Base-by-base conservation (phyloP, 2,797 vertebrate species). In the Cossypha polioptera region DNA sequence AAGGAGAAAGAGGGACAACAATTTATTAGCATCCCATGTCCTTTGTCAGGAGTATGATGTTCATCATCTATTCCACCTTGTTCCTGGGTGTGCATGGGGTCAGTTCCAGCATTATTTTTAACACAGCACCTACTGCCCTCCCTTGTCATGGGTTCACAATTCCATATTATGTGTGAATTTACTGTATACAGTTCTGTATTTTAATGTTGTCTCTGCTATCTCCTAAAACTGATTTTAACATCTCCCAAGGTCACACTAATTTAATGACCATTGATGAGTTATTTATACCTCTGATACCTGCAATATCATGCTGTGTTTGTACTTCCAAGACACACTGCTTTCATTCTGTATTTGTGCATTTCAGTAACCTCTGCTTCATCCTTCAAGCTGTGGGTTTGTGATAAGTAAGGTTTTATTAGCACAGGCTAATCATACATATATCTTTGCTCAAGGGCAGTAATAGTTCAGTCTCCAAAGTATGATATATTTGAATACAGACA, bases 361-460 rank as follows among this genome's bases (percentile, higher is more conserved):
- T 92, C 6, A 1, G 40, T 31, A 77, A 62, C 53, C 51, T 91
- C 57, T 74, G 72, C 36, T 43, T 36, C 65, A 83, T 69, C 86
- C 82, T 83, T 86, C 91, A 88, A 51, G 94, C 83, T 96, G 86
- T 48, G 28, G 48, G 42, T 84, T 71, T 54, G 61, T 86, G 88
- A 95, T 92, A 94, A 88, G 61, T 74, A 38, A 80, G 45, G 53
- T 38, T 92, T 94, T 86, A 95, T 95, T 94, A 95, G 65, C 66
- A 81, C 48, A 73, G 45, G 33, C 18, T 90, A 91, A 92, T 95
- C 82, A 87, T 4, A 11, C 55, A 66, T 20, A 66, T 76, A 89
- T 82, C 90, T 95, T 53, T 83, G 25, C 57, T 86, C 88, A 74
- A 88, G 72, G 68, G 71, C 78, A 91, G 38, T 14, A 79, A 43